Evolutionary conservation across 1,140 invertebrate genomes (phyloP).

Genomic region (Euglossa dilemma): DNA sequence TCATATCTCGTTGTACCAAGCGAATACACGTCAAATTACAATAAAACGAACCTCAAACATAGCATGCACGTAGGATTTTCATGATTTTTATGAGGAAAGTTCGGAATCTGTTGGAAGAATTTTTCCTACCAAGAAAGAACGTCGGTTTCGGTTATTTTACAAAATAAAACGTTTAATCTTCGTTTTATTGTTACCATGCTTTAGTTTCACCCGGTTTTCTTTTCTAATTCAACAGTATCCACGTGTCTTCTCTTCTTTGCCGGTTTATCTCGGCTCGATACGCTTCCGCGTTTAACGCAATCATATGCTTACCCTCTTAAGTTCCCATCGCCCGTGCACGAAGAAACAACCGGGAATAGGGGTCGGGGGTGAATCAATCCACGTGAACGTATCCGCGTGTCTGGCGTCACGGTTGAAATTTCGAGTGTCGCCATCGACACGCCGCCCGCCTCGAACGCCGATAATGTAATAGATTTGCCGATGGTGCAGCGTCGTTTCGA

Average conservation of each 20-base stretch:
- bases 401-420: slow-evolving; percentile 24
- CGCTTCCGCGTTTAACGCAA: not conserved
- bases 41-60: too few relatives aligned
- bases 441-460: slow-evolving; percentile 5
- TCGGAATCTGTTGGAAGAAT: too few relatives aligned
- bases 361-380: not conserved
- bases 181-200: too few relatives aligned
- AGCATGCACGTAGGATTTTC: too few relatives aligned
- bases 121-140: too few relatives aligned
- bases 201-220: too few relatives aligned
- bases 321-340: not conserved
- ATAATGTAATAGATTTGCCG: slow-evolving; percentile 37
- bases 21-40: too few relatives aligned
- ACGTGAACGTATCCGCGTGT: slow-evolving; percentile 3
- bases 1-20: too few relatives aligned
- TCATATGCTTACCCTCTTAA: not conserved
- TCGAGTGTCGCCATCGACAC: slow-evolving; percentile 30
- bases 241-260: not conserved
- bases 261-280: not conserved
- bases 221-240: too few relatives aligned
- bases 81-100: too few relatives aligned
- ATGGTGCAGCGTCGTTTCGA: not conserved
- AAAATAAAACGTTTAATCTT: too few relatives aligned
- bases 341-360: not conserved
- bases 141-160: too few relatives aligned